Evolutionary conservation across 2,113 vertebrate genomes (phyloP).

Genomic region (Sphaerodactylus townsendi): DNA sequence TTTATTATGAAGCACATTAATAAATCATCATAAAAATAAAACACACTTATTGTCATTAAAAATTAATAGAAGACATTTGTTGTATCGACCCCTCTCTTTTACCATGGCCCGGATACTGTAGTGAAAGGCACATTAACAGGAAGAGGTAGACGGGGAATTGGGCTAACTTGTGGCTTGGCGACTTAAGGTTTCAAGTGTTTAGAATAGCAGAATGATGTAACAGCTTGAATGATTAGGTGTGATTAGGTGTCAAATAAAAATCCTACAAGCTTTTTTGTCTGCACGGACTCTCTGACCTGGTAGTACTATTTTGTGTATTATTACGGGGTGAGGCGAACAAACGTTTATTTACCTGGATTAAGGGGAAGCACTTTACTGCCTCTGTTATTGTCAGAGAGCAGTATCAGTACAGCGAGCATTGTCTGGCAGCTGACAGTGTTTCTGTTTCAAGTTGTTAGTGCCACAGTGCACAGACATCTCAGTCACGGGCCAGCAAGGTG

Average conservation of each 20-base stretch:
- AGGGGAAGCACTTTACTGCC: not conserved
- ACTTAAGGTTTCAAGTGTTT: not conserved
- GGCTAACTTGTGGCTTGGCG: not conserved
- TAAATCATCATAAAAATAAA: constrained; percentile 69
- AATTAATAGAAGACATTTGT: constrained; percentile 56
- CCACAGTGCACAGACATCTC: not conserved
- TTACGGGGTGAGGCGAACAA: not conserved
- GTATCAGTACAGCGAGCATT: not conserved
- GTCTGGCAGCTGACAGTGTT: not conserved
- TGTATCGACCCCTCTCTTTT: constrained; percentile 18
- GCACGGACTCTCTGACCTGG: rapidly evolving
- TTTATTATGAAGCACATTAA: constrained; percentile 67
- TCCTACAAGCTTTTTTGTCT: not conserved
- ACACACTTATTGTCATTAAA: constrained; percentile 62
- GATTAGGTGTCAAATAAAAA: not conserved
- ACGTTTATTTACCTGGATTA: not conserved
- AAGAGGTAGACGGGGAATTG: not conserved
- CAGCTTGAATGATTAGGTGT: not conserved
- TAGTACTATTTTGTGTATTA: not conserved
- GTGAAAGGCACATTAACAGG: rapidly evolving
- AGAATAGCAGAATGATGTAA: not conserved
- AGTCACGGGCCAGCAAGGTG: not conserved
- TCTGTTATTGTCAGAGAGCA: not conserved
- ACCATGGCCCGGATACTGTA: not conserved
- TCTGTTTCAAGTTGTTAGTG: not conserved